Evolutionary conservation across 64 coral and sea anemone species (phyloP).

Genomic region (Stylophora pistillata): DNA sequence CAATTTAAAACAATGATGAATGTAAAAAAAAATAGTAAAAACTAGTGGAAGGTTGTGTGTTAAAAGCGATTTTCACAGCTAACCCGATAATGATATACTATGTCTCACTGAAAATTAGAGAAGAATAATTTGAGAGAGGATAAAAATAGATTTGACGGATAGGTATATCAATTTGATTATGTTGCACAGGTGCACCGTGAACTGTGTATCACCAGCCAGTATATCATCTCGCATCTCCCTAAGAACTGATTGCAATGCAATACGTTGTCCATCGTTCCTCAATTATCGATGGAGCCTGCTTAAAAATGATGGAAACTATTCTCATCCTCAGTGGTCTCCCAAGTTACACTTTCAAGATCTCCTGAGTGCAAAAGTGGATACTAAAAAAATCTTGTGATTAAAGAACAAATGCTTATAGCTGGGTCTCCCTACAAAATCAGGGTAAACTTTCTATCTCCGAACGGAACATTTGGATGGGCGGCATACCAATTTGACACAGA

Average conservation of each 20-base stretch:
- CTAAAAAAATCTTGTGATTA: background rate
- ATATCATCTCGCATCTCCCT: background rate
- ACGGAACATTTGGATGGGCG: too few relatives aligned
- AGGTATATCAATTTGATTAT: background rate
- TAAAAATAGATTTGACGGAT: too few relatives aligned
- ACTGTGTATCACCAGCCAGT: background rate
- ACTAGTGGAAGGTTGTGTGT: too few relatives aligned
- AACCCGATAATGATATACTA: too few relatives aligned
- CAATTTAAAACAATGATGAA: too few relatives aligned
- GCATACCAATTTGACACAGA: background rate
- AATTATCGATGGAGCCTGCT: too few relatives aligned
- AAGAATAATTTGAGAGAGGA: too few relatives aligned
- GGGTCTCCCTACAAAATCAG: background rate
- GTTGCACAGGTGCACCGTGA: background rate
- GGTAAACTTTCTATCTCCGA: too few relatives aligned
- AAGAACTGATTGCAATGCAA: background rate
- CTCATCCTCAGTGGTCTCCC: background rate
- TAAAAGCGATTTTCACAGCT: too few relatives aligned
- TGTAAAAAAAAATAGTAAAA: too few relatives aligned
- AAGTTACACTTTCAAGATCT: background rate
- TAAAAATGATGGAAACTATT: background rate
- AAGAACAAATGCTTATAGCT: background rate
- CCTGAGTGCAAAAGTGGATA: background rate
- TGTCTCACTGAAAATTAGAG: too few relatives aligned
- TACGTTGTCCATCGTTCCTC: background rate